Percentiles rank a stretch among this genome's conserved stretches.
These are phyloP conservation scores for Didymodactylos carnosus DNA, from an alignment of 2,888 invertebrate genomes.

Conservation along the genomic window DNA sequence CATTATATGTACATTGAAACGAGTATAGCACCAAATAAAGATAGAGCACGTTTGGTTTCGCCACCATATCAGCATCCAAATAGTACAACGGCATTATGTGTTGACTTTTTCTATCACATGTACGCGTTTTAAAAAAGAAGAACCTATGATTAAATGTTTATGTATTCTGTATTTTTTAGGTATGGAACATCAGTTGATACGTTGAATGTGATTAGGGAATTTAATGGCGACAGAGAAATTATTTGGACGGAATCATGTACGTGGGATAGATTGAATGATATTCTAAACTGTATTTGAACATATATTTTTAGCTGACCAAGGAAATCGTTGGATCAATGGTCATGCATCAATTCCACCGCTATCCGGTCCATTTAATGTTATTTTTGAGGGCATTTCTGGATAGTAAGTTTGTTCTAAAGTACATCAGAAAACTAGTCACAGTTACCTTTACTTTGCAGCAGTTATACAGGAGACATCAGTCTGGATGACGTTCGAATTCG, in stretches of 20 bases:
- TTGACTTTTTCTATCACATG: conserved; percentile 10
- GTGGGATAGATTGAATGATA: too few relatives aligned
- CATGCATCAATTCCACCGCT: neutral
- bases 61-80: neutral
- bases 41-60: neutral
- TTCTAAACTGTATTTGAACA: too few relatives aligned
- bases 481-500: conserved; percentile 13
- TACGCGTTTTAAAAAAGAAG: neutral
- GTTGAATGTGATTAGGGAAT: too few relatives aligned
- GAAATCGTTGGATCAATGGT: conserved; percentile 9
- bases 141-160: neutral
- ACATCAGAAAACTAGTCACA: too few relatives aligned
- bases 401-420: neutral
- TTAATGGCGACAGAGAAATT: too few relatives aligned
- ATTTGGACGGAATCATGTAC: too few relatives aligned
- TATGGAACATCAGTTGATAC: too few relatives aligned
- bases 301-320: neutral
- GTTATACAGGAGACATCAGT: conserved; percentile 6
- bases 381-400: conserved; percentile 9
- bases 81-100: conserved; percentile 8
- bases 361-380: neutral
- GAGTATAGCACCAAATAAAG: neutral
- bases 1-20: neutral
- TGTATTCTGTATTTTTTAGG: too few relatives aligned
- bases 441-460: too few relatives aligned